Base-by-base conservation (phyloP, 92 coral and sea anemone genomes). In the Phenganax marumi region DNA sequence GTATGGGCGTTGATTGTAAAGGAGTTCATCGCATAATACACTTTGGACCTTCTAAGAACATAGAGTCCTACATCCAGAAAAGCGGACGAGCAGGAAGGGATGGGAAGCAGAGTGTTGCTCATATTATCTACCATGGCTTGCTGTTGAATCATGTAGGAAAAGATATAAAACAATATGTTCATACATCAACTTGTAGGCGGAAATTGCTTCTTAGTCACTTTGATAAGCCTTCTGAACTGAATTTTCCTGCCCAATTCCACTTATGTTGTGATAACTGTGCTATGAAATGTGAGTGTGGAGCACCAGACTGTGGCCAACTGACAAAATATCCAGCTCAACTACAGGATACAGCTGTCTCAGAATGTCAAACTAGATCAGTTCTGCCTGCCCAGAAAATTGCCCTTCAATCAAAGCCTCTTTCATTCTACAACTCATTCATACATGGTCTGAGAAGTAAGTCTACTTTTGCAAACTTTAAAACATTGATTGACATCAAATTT, bases 251-350 rank as follows among this genome's bases (percentile, higher is more conserved):
- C 24, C 86, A 86, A 13, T 11, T 80, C 52, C 85, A 86, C 66
- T 56, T 89, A 87, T 89, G 88, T 68, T 86, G 92, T 87, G 92
- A 89, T 47, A 86, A 81, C 50, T 89, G 90, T 89, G 85, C 92
- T 21, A 52, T n/a, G 3, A 47, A 11, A 17, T 89, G 92, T 56
- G 24, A 86, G 25, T 86, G 87, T 82, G 79, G 82, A 10, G 58
- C 13, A 8, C 7, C 73, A 14, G 87, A 89, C 18, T 89, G 87
- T 76, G 77, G 81, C 25, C 39, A 88, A 6, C 53, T 47, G 0
- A 80, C 89, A 73, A 50, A 23, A 63, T 84, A 74, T 49, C 90
- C 87, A 50, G 68, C 24, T 22, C 56, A 21, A 1, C 43, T 53
- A 49, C 24, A 39, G 52, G 11, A 75, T 23, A 50, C 83, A 10